Percentiles rank a stretch among this genome's conserved stretches.
These are phyloP conservation scores for Polydrusus cervinus DNA, from an alignment of 2,888 invertebrate species.

Conservation along the genomic window DNA sequence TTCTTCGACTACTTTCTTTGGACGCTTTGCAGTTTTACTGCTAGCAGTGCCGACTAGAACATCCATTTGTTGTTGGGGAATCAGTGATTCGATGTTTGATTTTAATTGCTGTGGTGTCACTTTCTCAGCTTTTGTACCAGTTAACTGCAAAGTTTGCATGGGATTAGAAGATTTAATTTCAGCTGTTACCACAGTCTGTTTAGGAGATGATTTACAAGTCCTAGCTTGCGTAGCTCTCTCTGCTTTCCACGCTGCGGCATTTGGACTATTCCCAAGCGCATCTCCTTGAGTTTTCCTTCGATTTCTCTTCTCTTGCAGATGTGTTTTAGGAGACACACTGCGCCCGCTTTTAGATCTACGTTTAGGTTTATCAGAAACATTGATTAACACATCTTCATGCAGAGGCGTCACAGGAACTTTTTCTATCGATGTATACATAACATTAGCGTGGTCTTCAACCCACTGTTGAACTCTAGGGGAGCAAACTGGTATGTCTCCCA, in stretches of 20 bases:
- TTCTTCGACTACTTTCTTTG: not conserved
- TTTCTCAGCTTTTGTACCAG: not conserved
- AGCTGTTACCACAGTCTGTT: not conserved
- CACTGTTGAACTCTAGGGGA: conserved; percentile 58
- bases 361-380: conserved; percentile 1
- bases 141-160: not conserved
- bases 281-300: conserved; percentile 29
- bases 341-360: conserved; percentile 8
- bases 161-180: not conserved
- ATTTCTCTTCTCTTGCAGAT: not conserved
- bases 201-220: conserved; percentile 1
- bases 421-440: not conserved
- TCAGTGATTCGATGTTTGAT: not conserved
- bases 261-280: not conserved
- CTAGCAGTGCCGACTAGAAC: not conserved
- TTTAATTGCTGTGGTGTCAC: conserved; percentile 13
- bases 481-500: conserved; percentile 52
- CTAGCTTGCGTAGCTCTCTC: not conserved
- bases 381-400: not conserved
- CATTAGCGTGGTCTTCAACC: conserved; percentile 56
- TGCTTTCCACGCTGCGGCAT: conserved; percentile 1
- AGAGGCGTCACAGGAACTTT: not conserved
- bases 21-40: not conserved
- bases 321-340: conserved; percentile 21
- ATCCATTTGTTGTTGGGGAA: not conserved